A percentile compares a stretch with the other conserved stretches of the same genome.
These are phyloP conservation scores for Gallinago stenura DNA, from an alignment of 2,797 vertebrate species.

Conservation along the genomic window DNA sequence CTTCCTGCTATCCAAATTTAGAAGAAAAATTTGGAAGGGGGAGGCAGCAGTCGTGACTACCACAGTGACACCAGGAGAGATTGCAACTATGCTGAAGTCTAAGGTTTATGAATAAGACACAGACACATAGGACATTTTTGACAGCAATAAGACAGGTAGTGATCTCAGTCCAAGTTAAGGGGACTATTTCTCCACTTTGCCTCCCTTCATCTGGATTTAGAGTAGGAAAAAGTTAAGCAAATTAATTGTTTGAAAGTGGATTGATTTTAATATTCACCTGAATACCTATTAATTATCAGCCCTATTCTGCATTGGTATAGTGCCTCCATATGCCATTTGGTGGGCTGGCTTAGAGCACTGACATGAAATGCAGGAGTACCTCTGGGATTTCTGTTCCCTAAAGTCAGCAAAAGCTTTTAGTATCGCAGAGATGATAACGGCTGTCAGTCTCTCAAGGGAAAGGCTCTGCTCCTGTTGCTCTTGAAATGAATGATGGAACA, in stretches of 20 bases:
- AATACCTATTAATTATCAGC: background rate
- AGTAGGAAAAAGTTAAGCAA: background rate
- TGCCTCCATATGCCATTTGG: background rate
- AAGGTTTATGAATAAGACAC: background rate
- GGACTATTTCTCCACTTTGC: background rate
- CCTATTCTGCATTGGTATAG: background rate
- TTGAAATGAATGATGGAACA: slow-evolving; percentile 35
- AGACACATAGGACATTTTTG: background rate
- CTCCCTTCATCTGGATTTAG: background rate
- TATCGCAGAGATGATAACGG: slow-evolving; percentile 5
- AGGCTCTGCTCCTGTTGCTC: background rate
- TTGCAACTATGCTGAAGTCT: background rate
- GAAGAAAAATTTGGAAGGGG: background rate
- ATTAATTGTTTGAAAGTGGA: background rate
- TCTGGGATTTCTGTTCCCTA: slow-evolving; percentile 31
- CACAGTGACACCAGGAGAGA: background rate
- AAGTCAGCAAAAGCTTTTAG: slow-evolving; percentile 33
- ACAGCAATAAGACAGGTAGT: background rate
- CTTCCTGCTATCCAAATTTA: background rate
- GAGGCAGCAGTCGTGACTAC: background rate
- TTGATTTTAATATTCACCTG: background rate
- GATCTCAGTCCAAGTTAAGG: background rate
- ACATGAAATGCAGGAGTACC: background rate
- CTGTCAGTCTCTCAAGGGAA: slow-evolving; percentile 47
- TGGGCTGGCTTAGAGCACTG: background rate